Evolutionary conservation across 2,888 invertebrate genomes (phyloP), one percentile per base, ranked within the genome.

Genomic region (Terebella lapidaria): DNA sequence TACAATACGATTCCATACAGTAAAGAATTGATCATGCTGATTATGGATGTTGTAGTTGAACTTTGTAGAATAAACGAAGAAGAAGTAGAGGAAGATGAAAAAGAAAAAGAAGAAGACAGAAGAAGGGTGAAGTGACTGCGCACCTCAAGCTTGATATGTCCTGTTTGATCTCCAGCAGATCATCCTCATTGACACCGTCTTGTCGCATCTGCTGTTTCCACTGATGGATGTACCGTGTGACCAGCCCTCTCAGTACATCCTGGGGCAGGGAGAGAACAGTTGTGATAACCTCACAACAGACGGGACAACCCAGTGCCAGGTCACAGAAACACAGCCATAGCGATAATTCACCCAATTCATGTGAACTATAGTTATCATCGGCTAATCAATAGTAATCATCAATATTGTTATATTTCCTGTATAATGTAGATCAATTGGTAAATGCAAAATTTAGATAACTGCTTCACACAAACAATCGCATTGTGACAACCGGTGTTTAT

Each of bases 111-210:
- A 15, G 35, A 35, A 18, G 35, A 15, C 10, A 35, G 35, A 18
- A 15, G 35, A 35, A n/a, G n/a, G n/a, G n/a, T n/a, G n/a, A 5
- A 49, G 18, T n/a, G 24, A n/a, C 10, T 29, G 22, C 35, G 29
- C 62, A 84, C 84, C 84, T 76, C 22, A 84, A 74, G 72, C 84
- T 84, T 24, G 83, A 84, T 22, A 84, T 84, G 65, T 84, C 84
- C 68, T 84, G 84, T 71, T 85, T 84, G 56, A 84, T 84, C 70
- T 84, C 84, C 29, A 84, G 72, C 26, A 84, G 67, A 67, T 84
- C 84, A 64, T 84, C 84, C 70, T 84, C 84, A 67, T 84, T 84
- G 22, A 85, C 84, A 2, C 84, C 83, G 67, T 83, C 83, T 75
- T 83, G 82, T 55, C 84, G 75, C 71, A 81, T 77, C 60, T 83